Conservation (phyloP, 2,113 vertebrate genomes). For the Antechinus stuartii region DNA sequence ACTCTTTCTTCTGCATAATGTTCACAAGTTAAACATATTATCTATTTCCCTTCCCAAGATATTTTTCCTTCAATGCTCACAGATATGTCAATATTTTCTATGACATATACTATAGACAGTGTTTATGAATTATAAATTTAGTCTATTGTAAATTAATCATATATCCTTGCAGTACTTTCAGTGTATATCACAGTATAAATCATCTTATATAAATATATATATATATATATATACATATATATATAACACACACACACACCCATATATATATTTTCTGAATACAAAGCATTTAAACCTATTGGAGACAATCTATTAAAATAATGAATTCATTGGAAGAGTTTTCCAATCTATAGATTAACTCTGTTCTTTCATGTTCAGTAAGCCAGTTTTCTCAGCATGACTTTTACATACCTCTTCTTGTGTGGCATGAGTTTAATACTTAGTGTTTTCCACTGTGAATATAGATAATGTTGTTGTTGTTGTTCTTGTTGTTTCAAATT, state of each 20-base stretch:
- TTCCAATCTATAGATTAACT: constrained; percentile 71
- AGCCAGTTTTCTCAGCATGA: constrained; percentile 77
- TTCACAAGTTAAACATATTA: constrained; percentile 53
- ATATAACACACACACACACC: constrained; percentile 52
- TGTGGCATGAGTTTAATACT: constrained; percentile 76
- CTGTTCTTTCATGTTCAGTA: constrained; percentile 73
- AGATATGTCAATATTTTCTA: constrained; percentile 92
- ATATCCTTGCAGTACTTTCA: constrained; percentile 93
- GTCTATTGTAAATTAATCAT: constrained; percentile 91
- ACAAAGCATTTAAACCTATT: constrained; percentile 83
- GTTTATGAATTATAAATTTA: constrained; percentile 95
- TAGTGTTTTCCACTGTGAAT: constrained; percentile 82
- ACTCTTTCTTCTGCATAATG: constrained; percentile 52
- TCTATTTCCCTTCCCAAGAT: constrained; percentile 77
- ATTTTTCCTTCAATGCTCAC: constrained; percentile 86
- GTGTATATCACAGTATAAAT: constrained; percentile 87
- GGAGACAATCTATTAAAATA: constrained; percentile 84
- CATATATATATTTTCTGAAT: constrained; percentile 78
- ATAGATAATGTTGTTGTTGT: constrained; percentile 61
- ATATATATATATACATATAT: constrained; percentile 54
- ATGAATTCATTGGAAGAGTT: constrained; percentile 69
- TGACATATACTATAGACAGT: constrained; percentile 90
- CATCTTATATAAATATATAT: constrained; percentile 87
- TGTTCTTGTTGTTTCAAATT: constrained; percentile 51
- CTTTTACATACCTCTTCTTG: constrained; percentile 78